These are phyloP conservation scores for Liolophura sinensis DNA, from an alignment of 1,140 invertebrate genomes.

Conservation along the genomic window DNA sequence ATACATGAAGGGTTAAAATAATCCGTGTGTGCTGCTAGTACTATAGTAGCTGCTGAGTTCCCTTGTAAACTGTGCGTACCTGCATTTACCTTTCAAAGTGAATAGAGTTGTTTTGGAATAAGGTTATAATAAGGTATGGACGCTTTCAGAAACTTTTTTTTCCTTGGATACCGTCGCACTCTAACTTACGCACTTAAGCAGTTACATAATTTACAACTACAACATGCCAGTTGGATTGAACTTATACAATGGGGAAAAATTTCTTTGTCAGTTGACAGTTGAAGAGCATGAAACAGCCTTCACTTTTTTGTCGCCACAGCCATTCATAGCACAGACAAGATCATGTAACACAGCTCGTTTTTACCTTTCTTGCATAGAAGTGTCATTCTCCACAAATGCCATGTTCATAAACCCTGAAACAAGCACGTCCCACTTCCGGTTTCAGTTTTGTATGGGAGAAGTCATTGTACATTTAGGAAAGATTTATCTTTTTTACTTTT, in stretches of 20 bases:
- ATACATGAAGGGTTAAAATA: too few relatives aligned
- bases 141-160: too few relatives aligned
- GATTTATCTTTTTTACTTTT: too few relatives aligned
- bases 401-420: constrained; percentile 6
- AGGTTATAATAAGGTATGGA: too few relatives aligned
- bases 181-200: neutral
- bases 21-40: too few relatives aligned
- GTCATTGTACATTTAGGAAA: too few relatives aligned
- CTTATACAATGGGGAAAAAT: neutral
- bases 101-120: too few relatives aligned
- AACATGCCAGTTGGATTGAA: neutral
- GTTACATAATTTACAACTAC: neutral
- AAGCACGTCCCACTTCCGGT: neutral
- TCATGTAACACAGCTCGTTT: neutral
- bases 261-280: neutral
- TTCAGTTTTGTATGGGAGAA: too few relatives aligned
- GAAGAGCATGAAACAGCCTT: neutral
- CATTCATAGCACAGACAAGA: neutral
- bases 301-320: neutral
- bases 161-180: too few relatives aligned
- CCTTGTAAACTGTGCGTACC: too few relatives aligned
- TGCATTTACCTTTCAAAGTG: too few relatives aligned
- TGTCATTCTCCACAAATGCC: constrained; percentile 39
- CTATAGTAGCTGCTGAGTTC: too few relatives aligned
- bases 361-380: constrained; percentile 15